A percentile compares a stretch with the other conserved stretches of the same genome.
phyloP scores from a whole-genome alignment of 2,113 vertebrate genomes.

The Dipodomys stephensi region DNA sequence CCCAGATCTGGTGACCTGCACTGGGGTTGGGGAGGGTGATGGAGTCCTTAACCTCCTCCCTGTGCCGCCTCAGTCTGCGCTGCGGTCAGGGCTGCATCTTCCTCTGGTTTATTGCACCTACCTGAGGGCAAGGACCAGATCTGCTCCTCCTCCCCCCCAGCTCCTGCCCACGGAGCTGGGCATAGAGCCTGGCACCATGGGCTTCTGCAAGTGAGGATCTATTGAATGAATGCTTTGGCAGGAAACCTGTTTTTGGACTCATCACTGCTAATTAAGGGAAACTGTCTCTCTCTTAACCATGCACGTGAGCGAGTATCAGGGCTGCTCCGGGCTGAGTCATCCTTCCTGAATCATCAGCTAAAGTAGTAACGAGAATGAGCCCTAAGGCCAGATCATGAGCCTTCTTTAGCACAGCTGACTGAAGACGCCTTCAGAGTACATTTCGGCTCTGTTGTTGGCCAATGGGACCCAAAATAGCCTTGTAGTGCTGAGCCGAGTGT shows the following conservation, averaged over 20 bases:
- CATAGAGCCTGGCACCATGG: neutral
- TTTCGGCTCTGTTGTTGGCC: neutral
- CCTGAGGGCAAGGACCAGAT: neutral
- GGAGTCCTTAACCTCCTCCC: neutral
- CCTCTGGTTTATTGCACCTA: neutral
- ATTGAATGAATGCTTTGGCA: constrained; percentile 43
- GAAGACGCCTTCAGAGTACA: neutral
- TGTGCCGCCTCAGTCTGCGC: too few species aligned
- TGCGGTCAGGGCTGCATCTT: neutral
- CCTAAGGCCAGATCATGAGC: neutral
- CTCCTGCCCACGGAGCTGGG: neutral
- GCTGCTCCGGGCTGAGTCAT: constrained; percentile 6
- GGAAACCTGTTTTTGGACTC: neutral
- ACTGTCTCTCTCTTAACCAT: neutral
- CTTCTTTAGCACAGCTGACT: neutral
- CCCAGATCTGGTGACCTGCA: neutral
- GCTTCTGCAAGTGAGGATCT: neutral
- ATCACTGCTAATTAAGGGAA: constrained; percentile 49
- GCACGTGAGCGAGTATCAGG: neutral
- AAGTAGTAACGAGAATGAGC: neutral
- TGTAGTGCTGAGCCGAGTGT: neutral
- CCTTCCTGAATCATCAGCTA: neutral
- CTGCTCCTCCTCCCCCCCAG: neutral
- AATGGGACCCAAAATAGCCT: neutral
- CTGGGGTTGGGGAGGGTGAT: accelerated